Conservation (phyloP, 2,797 vertebrate genomes). For the Pygocentrus nattereri region DNA sequence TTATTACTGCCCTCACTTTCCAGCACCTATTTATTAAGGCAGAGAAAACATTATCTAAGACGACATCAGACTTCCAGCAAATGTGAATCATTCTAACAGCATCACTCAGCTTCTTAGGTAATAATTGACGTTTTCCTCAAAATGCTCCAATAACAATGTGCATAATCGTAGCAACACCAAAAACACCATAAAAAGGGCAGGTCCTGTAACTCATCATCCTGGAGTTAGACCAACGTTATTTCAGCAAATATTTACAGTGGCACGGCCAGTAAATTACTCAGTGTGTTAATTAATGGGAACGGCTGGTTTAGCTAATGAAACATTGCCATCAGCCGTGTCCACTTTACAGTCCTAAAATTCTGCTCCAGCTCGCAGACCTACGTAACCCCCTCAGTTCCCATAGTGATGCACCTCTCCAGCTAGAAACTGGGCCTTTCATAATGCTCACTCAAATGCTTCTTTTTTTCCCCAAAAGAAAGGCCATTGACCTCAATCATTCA, state of each 20-base stretch:
- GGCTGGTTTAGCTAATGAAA: constrained; percentile 48
- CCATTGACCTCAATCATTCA: constrained; percentile 30
- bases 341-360: constrained; percentile 19
- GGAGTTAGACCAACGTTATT: constrained; percentile 14
- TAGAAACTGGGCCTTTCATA: constrained; percentile 32
- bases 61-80: background rate
- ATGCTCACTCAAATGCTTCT: background rate
- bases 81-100: background rate
- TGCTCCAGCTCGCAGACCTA: constrained; percentile 14
- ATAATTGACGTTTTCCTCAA: background rate
- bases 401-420: constrained; percentile 25
- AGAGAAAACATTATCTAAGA: background rate
- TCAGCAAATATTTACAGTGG: constrained; percentile 28
- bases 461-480: background rate
- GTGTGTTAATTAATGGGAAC: constrained; percentile 55
- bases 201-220: background rate
- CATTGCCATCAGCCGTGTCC: background rate
- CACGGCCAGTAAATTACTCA: constrained; percentile 32
- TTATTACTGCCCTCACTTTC: background rate
- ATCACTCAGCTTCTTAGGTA: background rate
- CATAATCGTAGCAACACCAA: constrained; percentile 28
- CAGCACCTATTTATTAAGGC: background rate
- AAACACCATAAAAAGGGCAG: constrained; percentile 8
- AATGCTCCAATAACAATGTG: constrained; percentile 21
- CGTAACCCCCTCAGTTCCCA: constrained; percentile 7